Conservation (phyloP, 2,797 vertebrate species). For the Poeciliopsis gracilis region DNA sequence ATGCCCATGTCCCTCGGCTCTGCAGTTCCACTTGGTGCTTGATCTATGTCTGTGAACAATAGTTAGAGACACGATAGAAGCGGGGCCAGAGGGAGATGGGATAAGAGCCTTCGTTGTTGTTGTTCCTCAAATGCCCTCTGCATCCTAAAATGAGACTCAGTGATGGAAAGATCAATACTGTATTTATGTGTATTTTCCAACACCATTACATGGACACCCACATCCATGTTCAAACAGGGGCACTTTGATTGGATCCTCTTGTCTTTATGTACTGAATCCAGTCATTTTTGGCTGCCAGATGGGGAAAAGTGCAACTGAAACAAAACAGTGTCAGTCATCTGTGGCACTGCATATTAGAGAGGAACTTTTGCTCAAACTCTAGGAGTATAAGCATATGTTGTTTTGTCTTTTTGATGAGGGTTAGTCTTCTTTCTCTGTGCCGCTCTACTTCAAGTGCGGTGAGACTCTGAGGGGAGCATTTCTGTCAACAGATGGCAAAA, state of each 20-base stretch:
- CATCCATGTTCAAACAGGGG: slow-evolving; percentile 42
- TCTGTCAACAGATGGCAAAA: slow-evolving; percentile 76
- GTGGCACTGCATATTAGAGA: slow-evolving; percentile 82
- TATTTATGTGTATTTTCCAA: slow-evolving; percentile 68
- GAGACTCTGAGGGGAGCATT: slow-evolving; percentile 57
- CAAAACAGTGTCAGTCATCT: slow-evolving; percentile 87
- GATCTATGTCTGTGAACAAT: slow-evolving; percentile 82
- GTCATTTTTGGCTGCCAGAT: slow-evolving; percentile 83
- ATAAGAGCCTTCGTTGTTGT: slow-evolving; percentile 40
- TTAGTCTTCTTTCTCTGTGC: slow-evolving; percentile 65
- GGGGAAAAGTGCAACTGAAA: slow-evolving; percentile 83
- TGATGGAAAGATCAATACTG: slow-evolving; percentile 83
- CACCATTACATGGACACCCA: slow-evolving; percentile 53
- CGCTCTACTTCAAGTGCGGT: slow-evolving; percentile 68
- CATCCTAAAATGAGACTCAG: slow-evolving; percentile 87
- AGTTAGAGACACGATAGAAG: slow-evolving; percentile 52
- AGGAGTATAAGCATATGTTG: slow-evolving; percentile 81
- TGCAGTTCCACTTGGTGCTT: slow-evolving; percentile 69
- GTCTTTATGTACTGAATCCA: slow-evolving; percentile 85
- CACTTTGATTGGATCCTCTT: slow-evolving; percentile 61
- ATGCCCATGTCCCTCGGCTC: slow-evolving; percentile 49
- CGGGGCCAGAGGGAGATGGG: slow-evolving; percentile 29
- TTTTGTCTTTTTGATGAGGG: slow-evolving; percentile 77
- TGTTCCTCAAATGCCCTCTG: slow-evolving; percentile 70
- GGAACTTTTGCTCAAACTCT: slow-evolving; percentile 74